These are phyloP conservation scores for Colostygia pectinataria DNA, from an alignment of 2,888 invertebrate species.

Conservation along the genomic window DNA sequence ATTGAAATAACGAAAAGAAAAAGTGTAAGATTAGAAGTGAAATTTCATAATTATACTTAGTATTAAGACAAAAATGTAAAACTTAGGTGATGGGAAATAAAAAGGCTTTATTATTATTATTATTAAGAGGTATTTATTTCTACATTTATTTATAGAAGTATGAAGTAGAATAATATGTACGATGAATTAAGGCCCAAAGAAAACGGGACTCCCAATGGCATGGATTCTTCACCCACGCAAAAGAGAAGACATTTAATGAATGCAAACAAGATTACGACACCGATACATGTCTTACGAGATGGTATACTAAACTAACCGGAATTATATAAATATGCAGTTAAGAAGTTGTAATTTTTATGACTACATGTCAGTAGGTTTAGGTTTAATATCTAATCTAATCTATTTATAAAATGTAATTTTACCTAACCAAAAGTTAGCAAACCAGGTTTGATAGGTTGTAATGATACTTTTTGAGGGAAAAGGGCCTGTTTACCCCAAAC, in stretches of 20 bases:
- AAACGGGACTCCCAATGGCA: conserved; percentile 29
- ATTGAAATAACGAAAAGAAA: no score
- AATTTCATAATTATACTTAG: no score
- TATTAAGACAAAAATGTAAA: no score
- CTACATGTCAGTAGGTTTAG: no score
- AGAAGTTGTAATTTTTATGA: conserved; percentile 30
- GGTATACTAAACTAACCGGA: conserved; percentile 44
- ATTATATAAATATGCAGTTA: conserved; percentile 50
- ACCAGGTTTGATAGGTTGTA: conserved; percentile 3
- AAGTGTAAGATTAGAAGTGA: no score
- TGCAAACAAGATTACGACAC: conserved; percentile 50
- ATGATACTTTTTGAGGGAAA: no score
- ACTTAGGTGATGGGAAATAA: no score
- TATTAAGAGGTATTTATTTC: no score
- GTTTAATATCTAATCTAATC: conserved; percentile 16
- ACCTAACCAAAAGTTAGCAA: conserved; percentile 13
- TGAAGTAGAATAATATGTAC: not conserved
- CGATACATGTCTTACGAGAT: conserved; percentile 15
- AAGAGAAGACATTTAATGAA: conserved; percentile 40
- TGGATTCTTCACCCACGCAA: conserved; percentile 43
- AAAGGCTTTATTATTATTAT: no score
- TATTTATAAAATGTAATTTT: conserved; percentile 14
- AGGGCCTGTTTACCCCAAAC: no score
- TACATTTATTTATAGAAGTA: no score
- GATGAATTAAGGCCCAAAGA: conserved; percentile 5